phyloP scores from a whole-genome alignment of 2,797 vertebrate species.

The Picus viridis region DNA sequence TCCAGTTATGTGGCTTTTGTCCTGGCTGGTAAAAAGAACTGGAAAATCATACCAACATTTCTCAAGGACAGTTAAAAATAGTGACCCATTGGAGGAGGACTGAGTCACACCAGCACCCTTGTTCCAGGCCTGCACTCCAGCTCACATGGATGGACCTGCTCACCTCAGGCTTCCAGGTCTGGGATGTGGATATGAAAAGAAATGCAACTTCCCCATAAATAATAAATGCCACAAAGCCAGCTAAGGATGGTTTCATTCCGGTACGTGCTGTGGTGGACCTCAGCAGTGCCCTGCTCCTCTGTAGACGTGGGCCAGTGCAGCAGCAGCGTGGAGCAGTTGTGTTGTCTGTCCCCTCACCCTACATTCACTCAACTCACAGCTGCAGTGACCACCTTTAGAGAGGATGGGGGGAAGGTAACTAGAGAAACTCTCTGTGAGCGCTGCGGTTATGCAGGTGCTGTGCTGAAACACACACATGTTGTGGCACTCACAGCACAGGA shows the following conservation, averaged over 20 bases:
- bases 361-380: rapidly evolving
- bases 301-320: not conserved
- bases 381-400: rapidly evolving
- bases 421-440: not conserved
- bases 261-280: rapidly evolving
- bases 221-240: not conserved
- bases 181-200: not conserved
- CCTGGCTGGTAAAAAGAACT: not conserved
- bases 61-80: not conserved
- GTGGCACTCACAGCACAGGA: not conserved
- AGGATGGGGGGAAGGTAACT: not conserved
- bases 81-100: rapidly evolving
- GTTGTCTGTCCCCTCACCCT: not conserved
- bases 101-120: not conserved
- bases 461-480: not conserved
- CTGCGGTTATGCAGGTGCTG: not conserved
- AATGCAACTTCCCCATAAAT: not conserved
- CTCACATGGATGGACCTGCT: not conserved
- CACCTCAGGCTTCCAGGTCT: not conserved
- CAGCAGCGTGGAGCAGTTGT: rapidly evolving
- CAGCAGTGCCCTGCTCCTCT: not conserved
- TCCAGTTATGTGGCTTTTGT: not conserved
- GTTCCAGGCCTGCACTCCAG: not conserved
- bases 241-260: rapidly evolving
- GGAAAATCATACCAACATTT: rapidly evolving